Evolutionary conservation across 2,113 vertebrate species (phyloP), one percentile per base, ranked within the genome.

Genomic region (Rhombomys opimus): DNA sequence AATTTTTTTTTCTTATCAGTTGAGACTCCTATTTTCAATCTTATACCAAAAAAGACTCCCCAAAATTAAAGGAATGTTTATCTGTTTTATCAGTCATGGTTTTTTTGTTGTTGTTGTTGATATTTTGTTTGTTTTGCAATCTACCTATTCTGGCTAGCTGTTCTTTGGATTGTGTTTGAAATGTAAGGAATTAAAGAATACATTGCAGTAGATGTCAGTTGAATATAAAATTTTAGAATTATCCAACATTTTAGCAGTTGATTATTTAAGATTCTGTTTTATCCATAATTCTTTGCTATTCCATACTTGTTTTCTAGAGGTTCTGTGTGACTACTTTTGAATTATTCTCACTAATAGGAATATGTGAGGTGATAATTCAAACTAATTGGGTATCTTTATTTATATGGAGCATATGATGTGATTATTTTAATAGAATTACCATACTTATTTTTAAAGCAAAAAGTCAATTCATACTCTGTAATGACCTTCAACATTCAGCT

Each of bases 1-100:
- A n/a, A n/a, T n/a, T n/a, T n/a, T n/a, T n/a, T n/a, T n/a, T n/a
- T n/a, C n/a, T n/a, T n/a, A n/a, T n/a, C n/a, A n/a, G n/a, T n/a
- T 52, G n/a, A 89, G 25, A 90, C 88, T 92, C 3, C 30, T 85
- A 7, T 61, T 30, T 75, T 96, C 32, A 75, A 46, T 82, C 27
- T n/a, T 57, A 10, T 9, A 94, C 30, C 30, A 88, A 95, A 93
- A 17, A 92, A 88, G 67, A n/a, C 25, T 61, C 18, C 72, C 2
- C 38, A 25, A 92, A 77, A 50, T 95, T 92, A 84, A 38, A 25
- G 10, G 72, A 90, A 78, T 23, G 50, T 90, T 96, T 94, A 73
- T 75, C 10, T 68, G 35, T 75, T 50, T 3, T 75, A 35, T 96
- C 57, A 59, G 57, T 95, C 4, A 84, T 50, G 8, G 38, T 23